Conservation (phyloP, 2,888 invertebrate species). For the Pheosia tremula region DNA sequence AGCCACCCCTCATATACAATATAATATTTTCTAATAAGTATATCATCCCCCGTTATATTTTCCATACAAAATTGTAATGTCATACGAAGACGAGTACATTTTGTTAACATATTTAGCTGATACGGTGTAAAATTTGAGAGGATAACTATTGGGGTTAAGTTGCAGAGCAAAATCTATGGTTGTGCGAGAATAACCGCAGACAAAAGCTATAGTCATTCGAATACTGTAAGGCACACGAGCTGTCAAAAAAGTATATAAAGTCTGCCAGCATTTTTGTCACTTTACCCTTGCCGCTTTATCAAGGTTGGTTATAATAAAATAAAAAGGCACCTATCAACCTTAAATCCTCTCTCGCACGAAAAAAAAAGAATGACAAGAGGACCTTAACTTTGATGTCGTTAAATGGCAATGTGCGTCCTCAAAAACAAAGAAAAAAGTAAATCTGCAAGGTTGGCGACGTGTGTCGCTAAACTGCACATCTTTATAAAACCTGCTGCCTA, state of each 20-base stretch:
- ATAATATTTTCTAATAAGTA: no score
- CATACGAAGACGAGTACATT: no score
- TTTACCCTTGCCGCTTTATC: conserved; percentile 31
- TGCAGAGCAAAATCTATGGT: no score
- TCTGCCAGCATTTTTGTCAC: conserved; percentile 4
- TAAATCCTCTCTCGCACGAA: conserved; percentile 38
- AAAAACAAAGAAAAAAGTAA: conserved; percentile 61
- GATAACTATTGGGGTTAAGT: no score
- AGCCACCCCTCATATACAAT: no score
- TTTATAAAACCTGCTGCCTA: conserved; percentile 22
- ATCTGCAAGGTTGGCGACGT: conserved; percentile 59
- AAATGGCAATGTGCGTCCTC: conserved; percentile 68
- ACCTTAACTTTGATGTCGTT: conserved; percentile 61
- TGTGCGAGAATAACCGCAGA: no score
- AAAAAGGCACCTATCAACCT: conserved; percentile 32
- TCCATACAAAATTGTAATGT: no score
- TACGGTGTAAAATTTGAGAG: no score
- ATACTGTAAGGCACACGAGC: not conserved
- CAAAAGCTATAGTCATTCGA: not conserved
- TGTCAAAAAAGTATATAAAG: not conserved
- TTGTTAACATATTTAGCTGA: no score
- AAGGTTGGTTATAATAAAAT: conserved; percentile 36
- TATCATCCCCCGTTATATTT: no score
- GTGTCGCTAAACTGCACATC: conserved; percentile 42
- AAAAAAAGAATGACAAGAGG: conserved; percentile 57